These are phyloP conservation scores for Paraescarpia echinospica DNA, from an alignment of 1,140 invertebrate genomes.

Conservation along the genomic window DNA sequence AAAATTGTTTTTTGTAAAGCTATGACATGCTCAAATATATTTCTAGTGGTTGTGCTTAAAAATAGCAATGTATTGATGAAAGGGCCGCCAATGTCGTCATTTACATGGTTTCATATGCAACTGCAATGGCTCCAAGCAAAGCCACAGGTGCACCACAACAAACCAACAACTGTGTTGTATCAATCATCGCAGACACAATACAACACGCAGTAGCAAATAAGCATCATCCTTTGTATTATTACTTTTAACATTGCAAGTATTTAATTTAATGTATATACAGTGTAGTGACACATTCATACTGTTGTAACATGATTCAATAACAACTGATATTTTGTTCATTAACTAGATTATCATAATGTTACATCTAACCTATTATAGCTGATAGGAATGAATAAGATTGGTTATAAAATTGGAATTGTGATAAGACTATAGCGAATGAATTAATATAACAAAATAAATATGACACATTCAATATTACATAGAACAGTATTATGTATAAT, in stretches of 20 bases:
- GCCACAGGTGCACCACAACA: too few relatives aligned
- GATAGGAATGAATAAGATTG: not conserved
- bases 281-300: not conserved
- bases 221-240: not conserved
- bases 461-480: not conserved
- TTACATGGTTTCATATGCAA: too few relatives aligned
- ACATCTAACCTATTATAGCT: not conserved
- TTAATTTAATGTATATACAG: not conserved
- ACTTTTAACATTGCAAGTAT: not conserved
- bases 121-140: too few relatives aligned
- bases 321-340: not conserved
- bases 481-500: not conserved
- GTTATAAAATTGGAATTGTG: not conserved
- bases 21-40: too few relatives aligned
- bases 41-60: too few relatives aligned
- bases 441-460: not conserved
- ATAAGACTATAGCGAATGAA: not conserved
- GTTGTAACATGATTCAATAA: not conserved
- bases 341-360: not conserved
- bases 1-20: too few relatives aligned
- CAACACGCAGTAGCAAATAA: too few relatives aligned
- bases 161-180: too few relatives aligned
- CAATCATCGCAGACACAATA: too few relatives aligned
- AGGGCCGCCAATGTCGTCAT: too few relatives aligned
- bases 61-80: too few relatives aligned